Base-by-base conservation (phyloP, 1,140 invertebrate species). In the Ericerus pela region DNA sequence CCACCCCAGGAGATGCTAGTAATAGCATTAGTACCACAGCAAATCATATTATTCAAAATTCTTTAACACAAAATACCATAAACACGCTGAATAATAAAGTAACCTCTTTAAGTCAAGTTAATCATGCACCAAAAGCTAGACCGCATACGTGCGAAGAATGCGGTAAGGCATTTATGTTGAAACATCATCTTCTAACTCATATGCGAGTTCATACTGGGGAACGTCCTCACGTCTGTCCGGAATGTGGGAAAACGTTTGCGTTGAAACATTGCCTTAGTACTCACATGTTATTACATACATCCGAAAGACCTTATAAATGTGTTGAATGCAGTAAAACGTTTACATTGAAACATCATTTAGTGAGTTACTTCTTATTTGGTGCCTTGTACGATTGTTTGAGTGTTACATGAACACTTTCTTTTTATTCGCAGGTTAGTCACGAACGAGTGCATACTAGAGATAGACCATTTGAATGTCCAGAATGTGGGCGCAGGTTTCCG, bases 251-350 rank as follows among this genome's bases (percentile, higher is more conserved):
- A 65, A 84, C 80, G 57, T 90, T 90, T 69, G 85, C 85, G 24
- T 77, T 85, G 64, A 87, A 86, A 69, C 84, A 86, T 66, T 86
- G 83, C 69, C 73, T 88, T 51, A 85, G 60, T 38, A 88, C 84
- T 11, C 85, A 89, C 70, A 69, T 85, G 30, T 66, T 85, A 56
- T 70, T 87, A 33, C 86, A 89, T 67, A 86, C 82, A 28, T 81
- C 83, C 2, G 82, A 87, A 54, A 73, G 84, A 59, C 85, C 85
- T 6, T 88, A 84, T 69, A 78, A 84, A 63, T 90, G 85, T 68
- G 75, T 79, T 54, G 81, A 87, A 69, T 90, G 86, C 72, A 88
- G 85, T 69, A 88, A 88, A 70, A 84, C 82, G 37, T 90, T 90
- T 64, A 87, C 84, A 1, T 70, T 88, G 27, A 87, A 87, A 66